phyloP scores from a whole-genome alignment of 2,797 vertebrate genomes.

The Chelon labrosus region DNA sequence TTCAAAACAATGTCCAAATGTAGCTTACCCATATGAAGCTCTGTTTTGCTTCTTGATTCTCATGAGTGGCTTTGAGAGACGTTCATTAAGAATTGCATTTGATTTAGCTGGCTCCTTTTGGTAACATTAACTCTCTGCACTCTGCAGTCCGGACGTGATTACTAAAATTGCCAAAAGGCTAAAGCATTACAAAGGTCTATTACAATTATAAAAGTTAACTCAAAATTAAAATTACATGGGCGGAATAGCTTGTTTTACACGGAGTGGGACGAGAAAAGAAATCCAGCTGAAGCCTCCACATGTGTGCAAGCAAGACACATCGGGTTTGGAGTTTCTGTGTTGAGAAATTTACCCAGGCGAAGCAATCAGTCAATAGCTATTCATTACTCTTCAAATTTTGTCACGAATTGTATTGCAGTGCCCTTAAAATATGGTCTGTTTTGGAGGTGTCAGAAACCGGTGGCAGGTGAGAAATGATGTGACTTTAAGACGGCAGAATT shows the following conservation, averaged over 20 bases:
- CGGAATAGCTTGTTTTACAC: slow-evolving; percentile 29
- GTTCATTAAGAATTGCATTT: slow-evolving; percentile 20
- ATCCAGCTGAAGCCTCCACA: slow-evolving; percentile 34
- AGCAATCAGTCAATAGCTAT: slow-evolving; percentile 7
- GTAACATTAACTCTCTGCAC: neutral
- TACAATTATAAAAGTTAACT: slow-evolving; percentile 1
- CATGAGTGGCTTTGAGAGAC: neutral
- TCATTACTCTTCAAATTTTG: neutral
- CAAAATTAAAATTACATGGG: neutral
- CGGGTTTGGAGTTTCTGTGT: slow-evolving; percentile 8
- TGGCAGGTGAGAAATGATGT: too few species aligned
- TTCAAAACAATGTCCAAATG: neutral
- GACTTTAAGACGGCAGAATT: too few species aligned
- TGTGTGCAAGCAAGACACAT: slow-evolving; percentile 25
- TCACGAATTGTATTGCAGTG: neutral
- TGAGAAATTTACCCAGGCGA: slow-evolving; percentile 4
- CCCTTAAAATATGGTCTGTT: neutral
- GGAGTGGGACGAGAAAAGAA: slow-evolving; percentile 26
- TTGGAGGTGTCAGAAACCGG: too few species aligned
- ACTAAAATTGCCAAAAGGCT: neutral
- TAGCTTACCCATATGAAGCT: neutral
- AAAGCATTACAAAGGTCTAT: neutral
- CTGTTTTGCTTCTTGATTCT: slow-evolving; percentile 7
- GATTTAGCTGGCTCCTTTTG: neutral
- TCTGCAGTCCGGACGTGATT: neutral